Evolutionary conservation across 2,113 vertebrate species (phyloP).

Genomic region (Crotalus horridus): DNA sequence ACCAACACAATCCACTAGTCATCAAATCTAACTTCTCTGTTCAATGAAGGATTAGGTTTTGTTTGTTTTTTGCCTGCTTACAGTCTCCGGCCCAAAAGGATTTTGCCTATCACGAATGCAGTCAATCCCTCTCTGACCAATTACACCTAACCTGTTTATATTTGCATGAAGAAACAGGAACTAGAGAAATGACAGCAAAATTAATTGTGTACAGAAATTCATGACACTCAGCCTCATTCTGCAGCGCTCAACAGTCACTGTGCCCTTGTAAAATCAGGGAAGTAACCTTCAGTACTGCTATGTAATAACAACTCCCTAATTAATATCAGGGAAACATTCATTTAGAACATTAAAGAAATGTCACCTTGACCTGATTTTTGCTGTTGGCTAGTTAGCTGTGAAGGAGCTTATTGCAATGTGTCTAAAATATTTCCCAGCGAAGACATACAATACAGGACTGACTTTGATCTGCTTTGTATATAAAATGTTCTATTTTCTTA

Average conservation of each 20-base stretch:
- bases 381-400: conserved; percentile 41
- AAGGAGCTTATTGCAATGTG: conserved; percentile 44
- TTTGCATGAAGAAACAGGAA: conserved; percentile 60
- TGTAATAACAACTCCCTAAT: conserved; percentile 41
- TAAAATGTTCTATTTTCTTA: neutral
- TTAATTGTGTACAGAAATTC: conserved; percentile 62
- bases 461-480: conserved; percentile 52
- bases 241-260: neutral
- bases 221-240: neutral
- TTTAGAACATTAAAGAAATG: conserved; percentile 38
- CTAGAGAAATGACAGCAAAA: neutral
- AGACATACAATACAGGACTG: conserved; percentile 41
- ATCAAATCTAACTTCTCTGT: neutral
- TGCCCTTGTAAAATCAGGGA: conserved; percentile 27
- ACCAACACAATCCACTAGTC: neutral
- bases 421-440: conserved; percentile 58
- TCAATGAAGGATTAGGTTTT: neutral
- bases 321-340: conserved; percentile 35
- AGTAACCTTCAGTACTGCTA: conserved; percentile 16
- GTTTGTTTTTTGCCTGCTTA: neutral
- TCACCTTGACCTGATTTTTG: conserved; percentile 37
- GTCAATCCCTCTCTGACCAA: conserved; percentile 62
- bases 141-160: conserved; percentile 53
- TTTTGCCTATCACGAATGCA: neutral
- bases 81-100: neutral